phyloP scores from a whole-genome alignment of 2,113 vertebrate genomes.

The Nansenia antarctica region DNA sequence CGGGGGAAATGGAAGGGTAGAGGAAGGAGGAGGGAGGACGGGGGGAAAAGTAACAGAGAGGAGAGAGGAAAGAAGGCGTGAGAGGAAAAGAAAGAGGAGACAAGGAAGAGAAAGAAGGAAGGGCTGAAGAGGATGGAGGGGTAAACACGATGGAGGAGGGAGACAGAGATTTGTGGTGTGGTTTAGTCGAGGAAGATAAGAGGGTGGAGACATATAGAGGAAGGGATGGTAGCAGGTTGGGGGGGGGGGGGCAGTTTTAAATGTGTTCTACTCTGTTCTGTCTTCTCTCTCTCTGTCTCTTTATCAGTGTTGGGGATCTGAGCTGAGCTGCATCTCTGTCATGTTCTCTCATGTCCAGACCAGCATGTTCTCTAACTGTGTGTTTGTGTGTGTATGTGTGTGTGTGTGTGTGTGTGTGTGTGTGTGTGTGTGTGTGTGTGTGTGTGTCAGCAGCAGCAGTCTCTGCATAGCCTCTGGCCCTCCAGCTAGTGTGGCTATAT shows the following conservation, averaged over 20 bases:
- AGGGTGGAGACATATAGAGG: not conserved
- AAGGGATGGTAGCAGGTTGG: not conserved
- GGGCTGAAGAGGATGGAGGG: not conserved
- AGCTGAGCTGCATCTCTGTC: too few species aligned
- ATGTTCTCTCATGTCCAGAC: slow-evolving; percentile 18
- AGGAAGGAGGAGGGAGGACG: too few species aligned
- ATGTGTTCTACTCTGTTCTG: not conserved
- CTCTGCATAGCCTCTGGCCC: too few species aligned
- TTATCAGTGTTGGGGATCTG: slow-evolving; percentile 9
- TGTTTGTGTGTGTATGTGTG: not conserved
- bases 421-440: not conserved
- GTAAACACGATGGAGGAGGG: not conserved
- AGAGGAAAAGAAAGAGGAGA: not conserved
- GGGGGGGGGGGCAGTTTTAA: not conserved
- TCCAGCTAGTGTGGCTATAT: too few species aligned
- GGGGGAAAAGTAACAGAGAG: not conserved
- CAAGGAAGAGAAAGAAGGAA: not conserved
- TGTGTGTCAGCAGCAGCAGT: too few species aligned
- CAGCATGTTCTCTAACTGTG: slow-evolving; percentile 4
- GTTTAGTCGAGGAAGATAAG: too few species aligned
- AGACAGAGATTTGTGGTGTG: not conserved
- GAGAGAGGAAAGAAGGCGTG: not conserved
- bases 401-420: not conserved
- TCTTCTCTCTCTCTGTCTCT: not conserved
- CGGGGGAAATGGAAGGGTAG: too few species aligned